Conservation (phyloP, 2,113 vertebrate species). For the Sylvia atricapilla region DNA sequence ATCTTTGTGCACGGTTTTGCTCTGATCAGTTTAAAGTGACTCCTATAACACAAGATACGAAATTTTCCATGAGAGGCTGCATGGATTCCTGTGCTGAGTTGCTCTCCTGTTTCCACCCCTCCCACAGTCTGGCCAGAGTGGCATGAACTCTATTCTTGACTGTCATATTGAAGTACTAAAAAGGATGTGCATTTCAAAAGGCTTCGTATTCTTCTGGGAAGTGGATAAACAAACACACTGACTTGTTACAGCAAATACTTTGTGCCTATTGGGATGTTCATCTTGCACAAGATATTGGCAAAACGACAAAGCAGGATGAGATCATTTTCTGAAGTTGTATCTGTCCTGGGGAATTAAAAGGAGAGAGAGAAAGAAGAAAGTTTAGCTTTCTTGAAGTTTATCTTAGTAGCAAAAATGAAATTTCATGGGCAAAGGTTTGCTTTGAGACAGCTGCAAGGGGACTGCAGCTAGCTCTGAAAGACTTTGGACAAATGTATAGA, state of each 20-base stretch:
- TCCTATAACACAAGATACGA: neutral
- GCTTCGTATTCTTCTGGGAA: neutral
- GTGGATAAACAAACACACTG: neutral
- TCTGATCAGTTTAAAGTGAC: neutral
- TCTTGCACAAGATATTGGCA: neutral
- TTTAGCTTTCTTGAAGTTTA: neutral
- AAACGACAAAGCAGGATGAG: slow-evolving; percentile 6
- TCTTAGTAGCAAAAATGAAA: neutral
- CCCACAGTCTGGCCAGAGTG: neutral
- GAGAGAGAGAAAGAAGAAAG: neutral
- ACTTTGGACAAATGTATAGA: neutral
- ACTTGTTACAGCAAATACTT: neutral
- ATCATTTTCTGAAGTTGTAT: neutral
- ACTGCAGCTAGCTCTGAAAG: neutral
- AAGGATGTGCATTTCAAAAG: slow-evolving; percentile 1
- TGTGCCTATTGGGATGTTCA: neutral
- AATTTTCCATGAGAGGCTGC: neutral
- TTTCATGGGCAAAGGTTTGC: neutral
- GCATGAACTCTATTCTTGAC: neutral
- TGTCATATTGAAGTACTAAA: neutral
- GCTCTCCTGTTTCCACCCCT: neutral
- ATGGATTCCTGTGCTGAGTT: neutral
- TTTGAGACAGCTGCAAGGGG: neutral
- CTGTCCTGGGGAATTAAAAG: neutral
- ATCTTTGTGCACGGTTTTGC: neutral